Evolutionary conservation across 2,888 invertebrate species (phyloP).

Genomic region (Yponomeuta cagnagella): DNA sequence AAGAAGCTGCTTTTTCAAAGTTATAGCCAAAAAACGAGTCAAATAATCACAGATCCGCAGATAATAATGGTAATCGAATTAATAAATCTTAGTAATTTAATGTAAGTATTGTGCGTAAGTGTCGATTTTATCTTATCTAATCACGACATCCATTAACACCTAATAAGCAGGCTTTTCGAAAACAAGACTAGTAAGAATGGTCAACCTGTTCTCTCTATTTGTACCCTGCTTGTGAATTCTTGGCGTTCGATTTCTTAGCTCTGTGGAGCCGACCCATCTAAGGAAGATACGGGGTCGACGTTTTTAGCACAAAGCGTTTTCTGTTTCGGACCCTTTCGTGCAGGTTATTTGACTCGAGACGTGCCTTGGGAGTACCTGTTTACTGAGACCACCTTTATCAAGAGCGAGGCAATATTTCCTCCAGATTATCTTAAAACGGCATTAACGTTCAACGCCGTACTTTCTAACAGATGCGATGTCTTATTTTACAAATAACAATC

Average conservation of each 20-base stretch:
- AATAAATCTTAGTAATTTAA: background rate
- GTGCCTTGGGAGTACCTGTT: slow-evolving; percentile 62
- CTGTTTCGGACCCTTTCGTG: slow-evolving; percentile 66
- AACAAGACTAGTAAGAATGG: background rate
- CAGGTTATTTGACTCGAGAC: slow-evolving; percentile 66
- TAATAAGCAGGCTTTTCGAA: background rate
- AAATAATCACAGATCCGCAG: background rate
- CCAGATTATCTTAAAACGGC: slow-evolving; percentile 61
- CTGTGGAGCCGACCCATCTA: slow-evolving; percentile 63
- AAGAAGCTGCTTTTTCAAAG: background rate
- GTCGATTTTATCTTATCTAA: slow-evolving; percentile 2
- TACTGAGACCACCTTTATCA: slow-evolving; percentile 59
- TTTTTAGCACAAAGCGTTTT: slow-evolving; percentile 74
- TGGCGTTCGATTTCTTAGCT: slow-evolving; percentile 24
- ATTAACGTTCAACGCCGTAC: slow-evolving; percentile 51
- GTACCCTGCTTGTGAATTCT: background rate
- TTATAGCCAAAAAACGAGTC: background rate
- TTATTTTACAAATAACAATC: slow-evolving; percentile 63
- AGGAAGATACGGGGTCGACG: slow-evolving; percentile 70
- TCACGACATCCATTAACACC: background rate
- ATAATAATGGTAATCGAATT: background rate
- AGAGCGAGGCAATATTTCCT: slow-evolving; percentile 56
- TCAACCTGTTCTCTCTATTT: background rate
- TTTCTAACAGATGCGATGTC: slow-evolving; percentile 53
- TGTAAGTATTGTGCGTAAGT: background rate